Evolutionary conservation across 2,888 invertebrate genomes (phyloP).

Genomic region (Hirtodrosophila histrioides): DNA sequence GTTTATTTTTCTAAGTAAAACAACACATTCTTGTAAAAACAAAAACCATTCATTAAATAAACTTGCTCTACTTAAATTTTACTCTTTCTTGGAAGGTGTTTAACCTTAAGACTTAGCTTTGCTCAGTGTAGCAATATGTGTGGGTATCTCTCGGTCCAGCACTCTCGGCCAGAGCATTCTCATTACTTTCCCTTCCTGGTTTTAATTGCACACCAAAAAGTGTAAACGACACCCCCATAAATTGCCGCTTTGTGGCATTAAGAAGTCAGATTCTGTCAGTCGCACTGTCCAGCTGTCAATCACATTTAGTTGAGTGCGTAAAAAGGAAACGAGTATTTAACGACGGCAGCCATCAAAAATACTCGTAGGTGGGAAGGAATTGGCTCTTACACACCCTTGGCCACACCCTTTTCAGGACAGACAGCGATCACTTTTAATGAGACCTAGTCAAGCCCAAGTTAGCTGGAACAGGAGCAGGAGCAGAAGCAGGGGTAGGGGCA

Average conservation of each 20-base stretch:
- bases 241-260: conserved; percentile 44
- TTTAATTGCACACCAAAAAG: conserved; percentile 67
- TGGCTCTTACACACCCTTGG: neutral
- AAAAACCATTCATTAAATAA: no score
- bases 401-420: conserved; percentile 17
- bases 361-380: neutral
- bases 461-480: neutral
- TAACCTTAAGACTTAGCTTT: no score
- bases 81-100: no score
- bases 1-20: no score
- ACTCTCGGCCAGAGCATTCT: no score
- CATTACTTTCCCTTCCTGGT: conserved; percentile 6
- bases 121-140: no score
- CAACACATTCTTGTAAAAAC: no score
- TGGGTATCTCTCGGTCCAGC: no score
- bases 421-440: conserved; percentile 55
- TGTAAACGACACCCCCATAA: conserved; percentile 73
- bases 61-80: no score
- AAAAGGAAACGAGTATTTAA: conserved; percentile 72
- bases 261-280: conserved; percentile 22
- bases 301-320: conserved; percentile 55
- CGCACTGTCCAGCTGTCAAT: conserved; percentile 72
- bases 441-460: conserved; percentile 27
- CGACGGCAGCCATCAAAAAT: conserved; percentile 41
- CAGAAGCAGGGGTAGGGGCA: no score